Base-by-base conservation (phyloP, 1,140 invertebrate species). In the Chlorops oryzae region DNA sequence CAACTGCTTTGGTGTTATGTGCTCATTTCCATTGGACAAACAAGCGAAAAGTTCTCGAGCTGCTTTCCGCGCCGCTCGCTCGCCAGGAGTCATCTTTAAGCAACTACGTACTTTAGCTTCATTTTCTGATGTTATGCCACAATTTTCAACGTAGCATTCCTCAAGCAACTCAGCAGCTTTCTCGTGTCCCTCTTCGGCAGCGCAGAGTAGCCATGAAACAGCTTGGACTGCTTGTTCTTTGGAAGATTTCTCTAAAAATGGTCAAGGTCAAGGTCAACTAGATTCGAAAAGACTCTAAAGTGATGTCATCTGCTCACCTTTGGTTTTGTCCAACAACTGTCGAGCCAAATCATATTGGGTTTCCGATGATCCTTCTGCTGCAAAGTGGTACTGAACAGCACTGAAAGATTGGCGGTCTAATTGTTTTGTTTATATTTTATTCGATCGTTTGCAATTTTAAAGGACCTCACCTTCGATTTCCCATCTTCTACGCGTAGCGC, bases 121-220 rank as follows among this genome's bases (percentile, higher is more conserved):
- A 69, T 90, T 92, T 45, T 87, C 83, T 48, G 87, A 80, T 12
- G 82, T 87, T 7, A 92, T 88, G 10, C 89, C 87, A 59, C 82
- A 81, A 23, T 88, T 86, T 23, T 80, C 83, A 21, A 83, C 78
- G 32, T 87, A 80, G 73, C 90, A 93, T 70, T 88, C 79, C 60
- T 80, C 78, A 24, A 96, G 75, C 57, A 91, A 77, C 47, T 82
- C 80, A 20, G 88, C 89, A 3, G 91, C 90, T 67, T 91, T 88
- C 52, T 84, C 78, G 66, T 92, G 90, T 3, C 90, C 91, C 70
- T 93, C 89, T 61, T 91, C 86, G 0, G 90, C 91, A 1, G 92
- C 89, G 73, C 86, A 86, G 13, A 91, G 85, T 5, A 96, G 67
- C 91, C 91, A 95, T 61, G 89, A 85, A 32, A 95, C 81, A 0